Evolutionary conservation across 2,113 vertebrate species (phyloP).

Genomic region (Oncorhynchus mykiss): DNA sequence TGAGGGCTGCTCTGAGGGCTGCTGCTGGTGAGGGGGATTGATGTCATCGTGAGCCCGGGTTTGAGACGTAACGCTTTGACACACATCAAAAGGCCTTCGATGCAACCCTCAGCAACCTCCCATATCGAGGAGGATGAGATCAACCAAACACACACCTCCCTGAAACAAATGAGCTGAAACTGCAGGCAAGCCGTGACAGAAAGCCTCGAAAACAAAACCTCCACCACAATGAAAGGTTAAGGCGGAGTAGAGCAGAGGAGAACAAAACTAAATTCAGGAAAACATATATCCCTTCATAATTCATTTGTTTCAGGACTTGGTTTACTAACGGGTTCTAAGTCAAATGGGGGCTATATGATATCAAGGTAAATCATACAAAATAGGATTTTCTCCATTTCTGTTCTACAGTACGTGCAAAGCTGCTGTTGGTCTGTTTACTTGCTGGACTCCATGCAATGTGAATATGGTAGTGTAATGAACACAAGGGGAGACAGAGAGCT

Average conservation of each 20-base stretch:
- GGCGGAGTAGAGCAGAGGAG: background rate
- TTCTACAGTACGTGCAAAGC: too few relatives aligned
- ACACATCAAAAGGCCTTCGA: constrained; percentile 14
- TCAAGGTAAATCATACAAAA: too few relatives aligned
- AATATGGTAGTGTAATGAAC: background rate
- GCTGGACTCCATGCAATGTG: background rate
- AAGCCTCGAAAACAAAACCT: background rate
- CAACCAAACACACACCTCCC: background rate
- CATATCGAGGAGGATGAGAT: background rate
- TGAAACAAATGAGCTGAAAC: background rate
- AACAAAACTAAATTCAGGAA: background rate
- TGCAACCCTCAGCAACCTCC: background rate
- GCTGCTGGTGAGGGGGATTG: background rate
- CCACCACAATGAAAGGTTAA: background rate
- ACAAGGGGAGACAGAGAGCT: too few relatives aligned
- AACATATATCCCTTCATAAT: background rate
- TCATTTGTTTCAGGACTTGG: too few relatives aligned
- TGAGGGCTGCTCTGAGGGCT: background rate
- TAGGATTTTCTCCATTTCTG: too few relatives aligned
- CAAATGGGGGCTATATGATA: too few relatives aligned
- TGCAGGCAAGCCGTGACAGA: background rate
- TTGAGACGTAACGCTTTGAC: constrained; percentile 27
- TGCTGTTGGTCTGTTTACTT: too few relatives aligned
- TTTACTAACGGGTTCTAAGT: background rate
- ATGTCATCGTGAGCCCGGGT: constrained; percentile 12